Percentiles rank a stretch among this genome's conserved stretches.
Evolutionary conservation across 2,888 invertebrate species (phyloP).

Genomic region (Andricus curvator): DNA sequence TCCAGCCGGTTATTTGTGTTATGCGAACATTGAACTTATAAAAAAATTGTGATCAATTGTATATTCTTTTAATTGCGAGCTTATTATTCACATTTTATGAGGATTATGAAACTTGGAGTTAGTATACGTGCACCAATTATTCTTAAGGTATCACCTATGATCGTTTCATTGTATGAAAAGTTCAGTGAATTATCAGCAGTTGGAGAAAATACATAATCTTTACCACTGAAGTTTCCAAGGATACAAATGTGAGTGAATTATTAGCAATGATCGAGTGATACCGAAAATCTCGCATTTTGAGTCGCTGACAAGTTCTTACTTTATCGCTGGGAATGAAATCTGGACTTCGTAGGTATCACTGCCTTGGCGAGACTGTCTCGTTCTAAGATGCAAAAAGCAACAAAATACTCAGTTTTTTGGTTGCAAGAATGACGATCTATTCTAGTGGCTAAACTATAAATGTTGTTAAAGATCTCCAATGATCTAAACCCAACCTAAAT

Average conservation of each 20-base stretch:
- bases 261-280: conserved; percentile 30
- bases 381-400: conserved; percentile 83
- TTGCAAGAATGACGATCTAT: background rate
- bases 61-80: background rate
- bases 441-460: background rate
- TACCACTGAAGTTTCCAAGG: background rate
- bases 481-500: background rate
- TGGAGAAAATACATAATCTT: background rate
- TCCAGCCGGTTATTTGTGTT: background rate
- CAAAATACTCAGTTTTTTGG: conserved; percentile 14
- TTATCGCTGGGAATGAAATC: conserved; percentile 94
- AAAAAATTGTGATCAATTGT: no score
- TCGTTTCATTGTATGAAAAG: background rate
- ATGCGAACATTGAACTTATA: background rate
- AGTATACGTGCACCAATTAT: conserved; percentile 32
- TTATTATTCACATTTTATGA: background rate
- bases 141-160: background rate
- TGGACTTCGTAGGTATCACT: conserved; percentile 95
- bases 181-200: background rate
- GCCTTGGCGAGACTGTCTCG: conserved; percentile 91
- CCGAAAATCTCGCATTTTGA: conserved; percentile 39
- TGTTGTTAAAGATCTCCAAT: background rate
- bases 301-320: conserved; percentile 82
- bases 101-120: background rate
- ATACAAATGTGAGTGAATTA: conserved; percentile 7